Conservation (phyloP, 2,797 vertebrate genomes). For the Apogon talboti region DNA sequence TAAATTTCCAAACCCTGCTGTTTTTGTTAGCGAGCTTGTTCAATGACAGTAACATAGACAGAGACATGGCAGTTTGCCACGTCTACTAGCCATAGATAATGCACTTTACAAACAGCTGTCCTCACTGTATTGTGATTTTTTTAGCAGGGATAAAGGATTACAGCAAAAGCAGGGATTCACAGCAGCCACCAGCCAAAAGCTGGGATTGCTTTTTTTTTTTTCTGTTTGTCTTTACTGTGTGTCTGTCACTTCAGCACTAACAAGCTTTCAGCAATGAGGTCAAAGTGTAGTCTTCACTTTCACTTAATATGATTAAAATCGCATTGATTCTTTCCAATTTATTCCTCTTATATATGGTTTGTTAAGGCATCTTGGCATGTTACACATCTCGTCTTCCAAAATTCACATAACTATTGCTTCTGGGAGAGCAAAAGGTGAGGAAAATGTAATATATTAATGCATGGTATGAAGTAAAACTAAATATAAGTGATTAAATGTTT, state of each 20-base stretch:
- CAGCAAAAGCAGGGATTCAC: conserved; percentile 18
- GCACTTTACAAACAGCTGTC: conserved; percentile 52
- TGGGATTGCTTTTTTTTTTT: conserved; percentile 25
- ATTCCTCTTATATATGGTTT: not conserved
- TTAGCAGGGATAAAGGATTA: conserved; percentile 50
- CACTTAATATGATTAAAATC: not conserved
- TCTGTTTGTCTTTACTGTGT: conserved; percentile 20
- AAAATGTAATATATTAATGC: not conserved
- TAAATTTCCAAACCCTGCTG: not conserved
- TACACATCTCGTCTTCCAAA: not conserved
- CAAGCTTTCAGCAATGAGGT: conserved; percentile 20
- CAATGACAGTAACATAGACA: conserved; percentile 7
- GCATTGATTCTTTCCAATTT: not conserved
- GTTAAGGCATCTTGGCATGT: not conserved
- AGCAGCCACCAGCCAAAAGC: conserved; percentile 25
- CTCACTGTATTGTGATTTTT: conserved; percentile 29
- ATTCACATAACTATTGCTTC: not conserved
- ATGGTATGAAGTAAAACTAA: conserved; percentile 25
- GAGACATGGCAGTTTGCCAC: conserved; percentile 14
- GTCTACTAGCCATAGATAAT: conserved; percentile 26
- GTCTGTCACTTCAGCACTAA: conserved; percentile 13
- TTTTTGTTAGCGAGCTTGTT: conserved; percentile 25
- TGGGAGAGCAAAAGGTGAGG: not conserved
- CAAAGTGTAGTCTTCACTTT: conserved; percentile 2
- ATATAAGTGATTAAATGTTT: conserved; percentile 30